Percentiles rank a stretch among this genome's conserved stretches.
phyloP scores from a whole-genome alignment of 2,113 vertebrate species.

The Rhea americana region DNA sequence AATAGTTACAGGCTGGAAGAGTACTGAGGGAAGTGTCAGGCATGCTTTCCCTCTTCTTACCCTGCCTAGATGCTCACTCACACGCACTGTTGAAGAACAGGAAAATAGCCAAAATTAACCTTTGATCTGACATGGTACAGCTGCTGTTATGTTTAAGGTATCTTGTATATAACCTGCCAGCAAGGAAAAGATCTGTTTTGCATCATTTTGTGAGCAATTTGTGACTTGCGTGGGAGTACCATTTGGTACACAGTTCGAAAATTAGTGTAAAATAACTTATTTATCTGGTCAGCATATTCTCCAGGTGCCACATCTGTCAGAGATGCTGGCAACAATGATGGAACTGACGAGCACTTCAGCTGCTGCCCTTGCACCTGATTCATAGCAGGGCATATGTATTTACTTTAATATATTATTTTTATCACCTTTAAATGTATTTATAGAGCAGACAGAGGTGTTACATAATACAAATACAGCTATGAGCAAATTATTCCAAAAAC shows the following conservation, averaged over 20 bases:
- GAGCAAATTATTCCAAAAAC: not conserved
- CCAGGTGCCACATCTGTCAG: not conserved
- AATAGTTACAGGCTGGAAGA: not conserved
- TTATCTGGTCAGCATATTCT: not conserved
- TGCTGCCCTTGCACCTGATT: not conserved
- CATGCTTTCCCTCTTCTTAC: not conserved
- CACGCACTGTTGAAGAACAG: not conserved
- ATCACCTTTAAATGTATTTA: not conserved
- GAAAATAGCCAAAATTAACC: not conserved
- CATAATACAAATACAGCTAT: not conserved
- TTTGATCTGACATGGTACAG: not conserved
- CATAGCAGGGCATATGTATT: not conserved
- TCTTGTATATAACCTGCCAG: not conserved
- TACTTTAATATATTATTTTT: constrained; percentile 26
- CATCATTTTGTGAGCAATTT: not conserved
- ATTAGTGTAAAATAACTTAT: not conserved
- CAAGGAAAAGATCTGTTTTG: not conserved
- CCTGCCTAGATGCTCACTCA: not conserved
- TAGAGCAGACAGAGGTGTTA: not conserved
- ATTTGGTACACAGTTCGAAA: not conserved
- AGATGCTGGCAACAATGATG: not conserved
- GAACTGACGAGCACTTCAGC: accelerated
- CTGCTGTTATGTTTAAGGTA: not conserved
- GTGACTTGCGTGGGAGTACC: not conserved
- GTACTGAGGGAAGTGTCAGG: not conserved